Evolutionary conservation across 2,888 invertebrate genomes (phyloP).

Genomic region (Mylabris sibirica): DNA sequence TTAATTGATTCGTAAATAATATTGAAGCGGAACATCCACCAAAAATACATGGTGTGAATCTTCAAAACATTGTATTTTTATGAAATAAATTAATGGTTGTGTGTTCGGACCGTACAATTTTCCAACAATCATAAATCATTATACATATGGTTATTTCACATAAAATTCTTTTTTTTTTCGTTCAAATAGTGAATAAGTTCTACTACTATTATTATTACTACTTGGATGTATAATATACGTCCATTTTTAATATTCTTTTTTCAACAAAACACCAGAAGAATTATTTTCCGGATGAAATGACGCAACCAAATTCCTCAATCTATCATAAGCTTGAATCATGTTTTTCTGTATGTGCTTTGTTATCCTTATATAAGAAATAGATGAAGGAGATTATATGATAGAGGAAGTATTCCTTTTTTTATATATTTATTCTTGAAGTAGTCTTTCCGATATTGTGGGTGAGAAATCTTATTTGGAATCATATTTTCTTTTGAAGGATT

Average conservation of each 20-base stretch:
- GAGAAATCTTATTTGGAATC: conserved; percentile 3
- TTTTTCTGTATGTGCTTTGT: conserved; percentile 10
- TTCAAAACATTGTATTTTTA: neutral
- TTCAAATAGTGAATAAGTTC: neutral
- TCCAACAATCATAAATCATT: neutral
- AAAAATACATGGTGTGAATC: too few relatives aligned
- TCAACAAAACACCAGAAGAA: neutral
- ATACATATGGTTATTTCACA: neutral
- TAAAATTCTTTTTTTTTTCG: neutral
- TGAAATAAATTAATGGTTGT: neutral
- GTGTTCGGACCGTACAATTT: neutral
- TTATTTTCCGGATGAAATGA: conserved; percentile 5
- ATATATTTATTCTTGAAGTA: neutral
- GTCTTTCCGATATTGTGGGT: conserved; percentile 2
- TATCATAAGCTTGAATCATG: conserved; percentile 13
- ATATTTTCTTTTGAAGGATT: neutral
- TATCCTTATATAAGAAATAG: conserved; percentile 4
- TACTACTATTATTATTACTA: neutral
- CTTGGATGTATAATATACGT: neutral
- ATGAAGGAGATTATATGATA: conserved; percentile 12
- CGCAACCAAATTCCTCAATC: conserved; percentile 12
- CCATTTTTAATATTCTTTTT: neutral
- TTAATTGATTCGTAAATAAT: neutral
- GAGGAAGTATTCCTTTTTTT: neutral
- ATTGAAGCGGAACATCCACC: neutral